phyloP scores from a whole-genome alignment of 2,797 vertebrate genomes.

The Alauda arvensis region DNA sequence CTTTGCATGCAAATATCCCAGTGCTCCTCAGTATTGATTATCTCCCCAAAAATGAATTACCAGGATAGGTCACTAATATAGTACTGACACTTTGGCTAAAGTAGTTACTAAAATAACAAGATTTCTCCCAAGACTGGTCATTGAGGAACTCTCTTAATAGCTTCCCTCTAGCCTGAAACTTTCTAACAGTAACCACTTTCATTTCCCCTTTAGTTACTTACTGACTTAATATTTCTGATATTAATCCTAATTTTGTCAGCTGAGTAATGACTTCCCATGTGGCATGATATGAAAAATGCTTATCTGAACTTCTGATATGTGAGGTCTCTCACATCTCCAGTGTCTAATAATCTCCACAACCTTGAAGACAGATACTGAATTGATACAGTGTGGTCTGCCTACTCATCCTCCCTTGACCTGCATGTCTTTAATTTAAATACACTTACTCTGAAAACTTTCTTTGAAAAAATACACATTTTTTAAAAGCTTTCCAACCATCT shows the following conservation, averaged over 20 bases:
- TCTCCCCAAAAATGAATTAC: neutral
- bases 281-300: neutral
- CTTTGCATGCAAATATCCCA: conserved; percentile 4
- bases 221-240: conserved; percentile 13
- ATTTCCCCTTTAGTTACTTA: conserved; percentile 20
- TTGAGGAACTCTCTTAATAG: neutral
- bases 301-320: neutral
- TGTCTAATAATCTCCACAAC: neutral
- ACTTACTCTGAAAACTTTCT: neutral
- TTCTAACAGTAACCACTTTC: neutral
- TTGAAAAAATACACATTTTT: neutral
- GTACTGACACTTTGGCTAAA: neutral
- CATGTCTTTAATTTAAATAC: neutral
- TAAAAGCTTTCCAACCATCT: neutral
- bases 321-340: neutral
- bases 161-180: neutral
- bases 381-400: neutral
- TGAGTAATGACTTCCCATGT: neutral
- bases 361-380: neutral
- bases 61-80: neutral
- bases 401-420: neutral
- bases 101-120: neutral
- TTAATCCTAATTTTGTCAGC: conserved; percentile 9
- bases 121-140: neutral
- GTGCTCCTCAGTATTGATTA: neutral